phyloP scores from a whole-genome alignment of 2,888 invertebrate genomes.

The Candidula unifasciata region DNA sequence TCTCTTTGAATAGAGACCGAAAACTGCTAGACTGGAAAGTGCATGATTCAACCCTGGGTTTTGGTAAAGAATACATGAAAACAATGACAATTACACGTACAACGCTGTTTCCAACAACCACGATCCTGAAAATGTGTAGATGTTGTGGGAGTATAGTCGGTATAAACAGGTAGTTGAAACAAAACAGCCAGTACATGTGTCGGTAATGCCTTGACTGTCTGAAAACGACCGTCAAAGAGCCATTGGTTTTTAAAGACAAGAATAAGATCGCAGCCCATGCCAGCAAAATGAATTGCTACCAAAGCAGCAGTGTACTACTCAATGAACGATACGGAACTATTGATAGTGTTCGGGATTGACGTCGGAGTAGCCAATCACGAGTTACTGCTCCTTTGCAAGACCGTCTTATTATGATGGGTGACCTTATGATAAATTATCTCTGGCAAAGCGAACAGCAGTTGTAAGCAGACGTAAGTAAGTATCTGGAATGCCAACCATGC shows the following conservation, averaged over 20 bases:
- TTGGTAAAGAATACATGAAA: neutral
- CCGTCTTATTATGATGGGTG: too few relatives aligned
- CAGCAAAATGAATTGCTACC: neutral
- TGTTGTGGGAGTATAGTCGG: neutral
- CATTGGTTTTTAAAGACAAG: neutral
- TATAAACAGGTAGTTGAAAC: slow-evolving; percentile 1
- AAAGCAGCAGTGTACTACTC: neutral
- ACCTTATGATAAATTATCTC: neutral
- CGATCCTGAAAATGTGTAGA: neutral
- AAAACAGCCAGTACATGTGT: neutral
- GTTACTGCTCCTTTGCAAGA: neutral
- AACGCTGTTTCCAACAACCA: neutral
- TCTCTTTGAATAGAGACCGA: neutral
- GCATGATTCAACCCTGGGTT: neutral
- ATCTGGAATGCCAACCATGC: neutral
- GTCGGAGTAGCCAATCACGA: neutral
- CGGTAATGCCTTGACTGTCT: neutral
- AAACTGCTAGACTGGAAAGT: neutral
- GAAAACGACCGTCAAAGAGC: neutral
- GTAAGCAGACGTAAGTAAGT: neutral
- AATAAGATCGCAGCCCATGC: neutral
- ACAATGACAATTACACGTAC: neutral
- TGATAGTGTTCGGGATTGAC: neutral
- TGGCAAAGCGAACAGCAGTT: neutral
- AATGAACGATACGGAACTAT: neutral